phyloP scores from a whole-genome alignment of 2,797 vertebrate species.

The Bucorvus abyssinicus region DNA sequence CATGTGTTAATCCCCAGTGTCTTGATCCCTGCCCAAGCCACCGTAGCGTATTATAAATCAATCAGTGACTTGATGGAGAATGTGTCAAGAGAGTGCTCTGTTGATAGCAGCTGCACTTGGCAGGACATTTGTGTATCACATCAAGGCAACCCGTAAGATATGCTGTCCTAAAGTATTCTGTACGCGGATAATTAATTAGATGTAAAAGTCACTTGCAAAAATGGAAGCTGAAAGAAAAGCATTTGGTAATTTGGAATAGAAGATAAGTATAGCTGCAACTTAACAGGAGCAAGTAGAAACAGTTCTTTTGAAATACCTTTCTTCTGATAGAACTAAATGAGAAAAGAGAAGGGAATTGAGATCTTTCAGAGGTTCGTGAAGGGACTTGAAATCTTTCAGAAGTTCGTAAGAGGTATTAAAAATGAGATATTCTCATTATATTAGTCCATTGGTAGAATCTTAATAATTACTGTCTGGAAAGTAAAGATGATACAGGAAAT shows the following conservation, averaged over 20 bases:
- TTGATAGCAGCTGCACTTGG: neutral
- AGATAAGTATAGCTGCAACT: neutral
- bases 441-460: neutral
- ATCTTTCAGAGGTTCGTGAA: neutral
- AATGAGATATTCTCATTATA: neutral
- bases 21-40: neutral
- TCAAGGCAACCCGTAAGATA: neutral
- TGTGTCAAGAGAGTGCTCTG: neutral
- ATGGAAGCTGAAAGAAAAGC: neutral
- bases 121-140: neutral
- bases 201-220: neutral
- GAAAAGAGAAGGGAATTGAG: neutral
- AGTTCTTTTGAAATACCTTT: neutral
- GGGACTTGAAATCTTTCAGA: neutral
- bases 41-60: neutral
- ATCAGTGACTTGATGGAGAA: neutral
- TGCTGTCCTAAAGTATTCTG: neutral
- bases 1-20: neutral
- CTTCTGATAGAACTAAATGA: neutral
- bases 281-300: neutral
- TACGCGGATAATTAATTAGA: neutral
- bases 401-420: neutral
- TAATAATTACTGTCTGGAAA: neutral
- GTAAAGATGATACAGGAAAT: neutral
- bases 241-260: neutral